Conservation (phyloP, 2,888 invertebrate species). For the Linhomoeus sp. region DNA sequence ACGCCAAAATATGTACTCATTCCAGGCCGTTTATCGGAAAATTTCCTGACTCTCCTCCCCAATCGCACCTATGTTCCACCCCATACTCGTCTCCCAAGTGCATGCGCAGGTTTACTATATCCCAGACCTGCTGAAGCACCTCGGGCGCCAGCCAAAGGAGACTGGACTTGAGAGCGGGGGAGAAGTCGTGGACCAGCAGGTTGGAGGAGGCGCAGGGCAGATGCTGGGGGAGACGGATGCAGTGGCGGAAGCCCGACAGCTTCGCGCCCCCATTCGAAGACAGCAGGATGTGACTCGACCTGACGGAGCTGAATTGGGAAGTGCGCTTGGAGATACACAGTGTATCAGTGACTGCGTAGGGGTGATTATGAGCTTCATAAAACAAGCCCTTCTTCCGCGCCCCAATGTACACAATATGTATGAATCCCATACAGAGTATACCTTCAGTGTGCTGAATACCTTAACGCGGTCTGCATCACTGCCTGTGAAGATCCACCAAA, state of each 20-base stretch:
- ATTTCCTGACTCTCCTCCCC: too few relatives aligned
- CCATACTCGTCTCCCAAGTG: too few relatives aligned
- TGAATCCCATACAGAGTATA: background rate
- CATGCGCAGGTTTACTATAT: too few relatives aligned
- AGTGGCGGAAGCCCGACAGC: slow-evolving; percentile 56
- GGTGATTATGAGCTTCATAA: too few relatives aligned
- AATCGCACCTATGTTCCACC: too few relatives aligned
- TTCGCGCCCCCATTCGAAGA: slow-evolving; percentile 46
- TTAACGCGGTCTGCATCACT: too few relatives aligned
- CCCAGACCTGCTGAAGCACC: slow-evolving; percentile 58
- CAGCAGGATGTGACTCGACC: slow-evolving; percentile 62
- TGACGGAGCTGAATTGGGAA: slow-evolving; percentile 46
- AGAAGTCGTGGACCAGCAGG: slow-evolving; percentile 50
- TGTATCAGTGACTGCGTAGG: too few relatives aligned
- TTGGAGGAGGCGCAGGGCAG: background rate
- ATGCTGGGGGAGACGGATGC: slow-evolving; percentile 42
- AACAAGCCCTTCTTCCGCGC: too few relatives aligned
- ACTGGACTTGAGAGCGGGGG: slow-evolving; percentile 46
- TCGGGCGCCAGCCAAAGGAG: slow-evolving; percentile 83
- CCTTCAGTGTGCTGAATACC: background rate
- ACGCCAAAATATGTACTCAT: background rate
- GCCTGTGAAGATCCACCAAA: too few relatives aligned
- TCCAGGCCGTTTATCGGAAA: too few relatives aligned
- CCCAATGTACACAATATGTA: too few relatives aligned
- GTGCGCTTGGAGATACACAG: too few relatives aligned